Percentiles rank a stretch among this genome's conserved stretches.
These are phyloP conservation scores for Ophioderma brevispina DNA, from an alignment of 35 echinoderm and acorn worm genomes.

Conservation along the genomic window DNA sequence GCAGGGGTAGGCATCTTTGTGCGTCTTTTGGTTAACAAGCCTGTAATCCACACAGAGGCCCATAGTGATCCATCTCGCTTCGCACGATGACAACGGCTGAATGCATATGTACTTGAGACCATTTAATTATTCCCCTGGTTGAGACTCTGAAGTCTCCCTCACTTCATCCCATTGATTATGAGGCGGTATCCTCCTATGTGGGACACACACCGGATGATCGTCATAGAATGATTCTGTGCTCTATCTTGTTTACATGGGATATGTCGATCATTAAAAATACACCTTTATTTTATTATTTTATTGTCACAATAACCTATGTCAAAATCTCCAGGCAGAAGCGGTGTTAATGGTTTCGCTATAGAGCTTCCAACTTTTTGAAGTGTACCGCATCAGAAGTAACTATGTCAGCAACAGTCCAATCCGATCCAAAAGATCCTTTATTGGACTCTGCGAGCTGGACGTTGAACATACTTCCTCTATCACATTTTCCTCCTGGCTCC, in stretches of 20 bases:
- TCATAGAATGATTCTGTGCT: slow-evolving; percentile 17
- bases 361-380: neutral
- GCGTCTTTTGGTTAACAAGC: slow-evolving; percentile 49
- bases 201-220: slow-evolving; percentile 18
- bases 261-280: too few relatives aligned
- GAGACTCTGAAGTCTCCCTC: neutral
- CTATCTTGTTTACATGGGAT: too few relatives aligned
- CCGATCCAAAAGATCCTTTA: too few relatives aligned
- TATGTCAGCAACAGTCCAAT: neutral
- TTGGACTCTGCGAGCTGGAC: too few relatives aligned
- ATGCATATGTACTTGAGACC: slow-evolving; percentile 26
- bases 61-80: slow-evolving; percentile 34
- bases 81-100: slow-evolving; percentile 36
- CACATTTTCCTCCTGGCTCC: too few relatives aligned
- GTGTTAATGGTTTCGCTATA: neutral
- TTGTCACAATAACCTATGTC: slow-evolving; percentile 6
- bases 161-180: slow-evolving; percentile 17
- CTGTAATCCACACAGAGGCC: slow-evolving; percentile 38
- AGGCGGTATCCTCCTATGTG: slow-evolving; percentile 13
- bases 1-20: slow-evolving; percentile 64
- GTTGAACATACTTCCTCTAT: too few relatives aligned
- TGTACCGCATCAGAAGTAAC: neutral
- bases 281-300: too few relatives aligned
- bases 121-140: neutral
- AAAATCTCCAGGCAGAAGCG: slow-evolving; percentile 11